Percentiles rank a stretch among this genome's conserved stretches.
These are phyloP conservation scores for Eulithis testata DNA, from an alignment of 2,888 invertebrate species.

Conservation along the genomic window DNA sequence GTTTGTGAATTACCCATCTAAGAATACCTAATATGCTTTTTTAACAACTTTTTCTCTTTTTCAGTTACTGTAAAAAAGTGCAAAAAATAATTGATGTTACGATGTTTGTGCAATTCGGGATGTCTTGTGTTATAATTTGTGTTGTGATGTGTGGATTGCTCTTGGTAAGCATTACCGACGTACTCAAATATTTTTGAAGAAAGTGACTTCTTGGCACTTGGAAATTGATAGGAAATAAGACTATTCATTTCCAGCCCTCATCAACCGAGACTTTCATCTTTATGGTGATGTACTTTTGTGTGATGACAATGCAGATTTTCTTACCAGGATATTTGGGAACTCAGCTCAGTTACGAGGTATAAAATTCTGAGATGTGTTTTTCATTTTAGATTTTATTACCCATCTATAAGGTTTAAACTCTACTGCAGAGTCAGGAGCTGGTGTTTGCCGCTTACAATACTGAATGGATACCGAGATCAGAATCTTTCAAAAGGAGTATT, in stretches of 20 bases:
- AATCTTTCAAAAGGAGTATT: constrained; percentile 59
- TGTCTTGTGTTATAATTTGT: constrained; percentile 64
- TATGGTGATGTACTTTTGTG: constrained; percentile 54
- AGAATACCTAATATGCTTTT: background rate
- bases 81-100: constrained; percentile 59
- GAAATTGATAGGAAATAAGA: no score
- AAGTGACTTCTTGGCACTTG: background rate
- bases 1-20: background rate
- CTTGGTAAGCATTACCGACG: constrained; percentile 51
- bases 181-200: background rate
- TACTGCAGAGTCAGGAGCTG: constrained; percentile 59
- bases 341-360: constrained; percentile 58
- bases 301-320: constrained; percentile 61
- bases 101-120: constrained; percentile 65
- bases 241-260: constrained; percentile 51
- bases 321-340: constrained; percentile 62
- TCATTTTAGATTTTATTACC: constrained; percentile 15
- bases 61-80: constrained; percentile 57
- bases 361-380: constrained; percentile 1
- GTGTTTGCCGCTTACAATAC: constrained; percentile 61
- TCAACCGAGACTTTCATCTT: constrained; percentile 52
- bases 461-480: constrained; percentile 64
- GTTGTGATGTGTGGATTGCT: constrained; percentile 60
- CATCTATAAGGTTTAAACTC: constrained; percentile 26
- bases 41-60: constrained; percentile 37